phyloP scores from a whole-genome alignment of 2,113 vertebrate species.

The Phalacrocorax aristotelis region DNA sequence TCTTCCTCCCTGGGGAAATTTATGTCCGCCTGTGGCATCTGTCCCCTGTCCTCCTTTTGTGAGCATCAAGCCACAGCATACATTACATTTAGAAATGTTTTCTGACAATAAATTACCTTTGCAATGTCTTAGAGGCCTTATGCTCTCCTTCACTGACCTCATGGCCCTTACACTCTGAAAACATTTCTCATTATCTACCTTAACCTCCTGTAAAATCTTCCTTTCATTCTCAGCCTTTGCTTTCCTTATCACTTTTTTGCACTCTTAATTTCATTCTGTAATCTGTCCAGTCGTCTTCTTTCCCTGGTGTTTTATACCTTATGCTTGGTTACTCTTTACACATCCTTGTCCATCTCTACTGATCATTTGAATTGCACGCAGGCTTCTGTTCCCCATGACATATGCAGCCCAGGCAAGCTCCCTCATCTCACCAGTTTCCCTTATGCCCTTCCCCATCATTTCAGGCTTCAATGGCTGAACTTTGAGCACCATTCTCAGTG shows the following conservation, averaged over 20 bases:
- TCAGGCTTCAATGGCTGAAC: not conserved
- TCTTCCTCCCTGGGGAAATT: conserved; percentile 69
- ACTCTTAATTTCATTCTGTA: conserved; percentile 32
- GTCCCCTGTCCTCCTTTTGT: conserved; percentile 73
- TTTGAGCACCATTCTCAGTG: not conserved
- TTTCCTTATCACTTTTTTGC: conserved; percentile 45
- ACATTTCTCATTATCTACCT: conserved; percentile 69
- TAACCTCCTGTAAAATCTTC: conserved; percentile 49
- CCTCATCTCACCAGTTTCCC: not conserved
- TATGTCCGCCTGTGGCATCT: conserved; percentile 63
- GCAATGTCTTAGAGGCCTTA: conserved; percentile 56
- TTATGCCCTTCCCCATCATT: not conserved
- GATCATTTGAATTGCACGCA: not conserved
- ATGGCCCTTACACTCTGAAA: conserved; percentile 14
- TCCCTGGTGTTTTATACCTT: not conserved
- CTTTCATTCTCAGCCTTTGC: conserved; percentile 62
- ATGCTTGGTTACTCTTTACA: not conserved
- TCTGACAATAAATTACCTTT: conserved; percentile 74
- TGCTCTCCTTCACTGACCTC: conserved; percentile 34
- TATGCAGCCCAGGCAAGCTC: not conserved
- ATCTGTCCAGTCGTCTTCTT: not conserved
- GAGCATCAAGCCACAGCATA: conserved; percentile 57
- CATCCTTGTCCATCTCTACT: not conserved
- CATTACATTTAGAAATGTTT: conserved; percentile 64
- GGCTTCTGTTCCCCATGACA: not conserved